Evolutionary conservation across 2,113 vertebrate species (phyloP).

Genomic region (Oophaga pumilio): DNA sequence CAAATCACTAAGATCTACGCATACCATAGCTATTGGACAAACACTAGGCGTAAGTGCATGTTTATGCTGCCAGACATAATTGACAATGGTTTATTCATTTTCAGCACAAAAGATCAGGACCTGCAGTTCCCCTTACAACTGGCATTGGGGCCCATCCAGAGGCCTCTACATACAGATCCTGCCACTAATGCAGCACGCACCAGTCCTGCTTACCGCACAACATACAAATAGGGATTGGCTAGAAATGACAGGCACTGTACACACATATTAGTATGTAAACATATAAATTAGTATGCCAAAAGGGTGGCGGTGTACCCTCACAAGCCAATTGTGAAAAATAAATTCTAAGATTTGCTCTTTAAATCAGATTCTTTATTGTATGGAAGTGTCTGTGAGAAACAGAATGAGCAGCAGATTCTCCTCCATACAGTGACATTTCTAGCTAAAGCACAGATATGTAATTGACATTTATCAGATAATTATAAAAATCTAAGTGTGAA

Average conservation of each 20-base stretch:
- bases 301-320: no score
- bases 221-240: no score
- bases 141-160: not conserved
- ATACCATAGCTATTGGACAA: not conserved
- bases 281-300: no score
- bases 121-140: not conserved
- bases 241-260: no score
- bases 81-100: not conserved
- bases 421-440: slow-evolving; percentile 54
- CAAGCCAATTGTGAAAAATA: not conserved
- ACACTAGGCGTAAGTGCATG: not conserved
- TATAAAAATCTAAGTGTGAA: slow-evolving; percentile 58
- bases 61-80: not conserved
- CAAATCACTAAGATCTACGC: not conserved
- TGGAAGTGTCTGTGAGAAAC: slow-evolving; percentile 43
- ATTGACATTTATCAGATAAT: slow-evolving; percentile 59
- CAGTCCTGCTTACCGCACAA: no score
- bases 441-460: slow-evolving; percentile 52
- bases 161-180: not conserved
- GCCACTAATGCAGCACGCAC: not conserved
- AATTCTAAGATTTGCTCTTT: not conserved
- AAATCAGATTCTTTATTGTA: slow-evolving; percentile 8
- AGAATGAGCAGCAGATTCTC: slow-evolving; percentile 58
- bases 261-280: no score
- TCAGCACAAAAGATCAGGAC: not conserved